Base-by-base conservation (phyloP, 2,888 invertebrate genomes). In the Elysia crispata region DNA sequence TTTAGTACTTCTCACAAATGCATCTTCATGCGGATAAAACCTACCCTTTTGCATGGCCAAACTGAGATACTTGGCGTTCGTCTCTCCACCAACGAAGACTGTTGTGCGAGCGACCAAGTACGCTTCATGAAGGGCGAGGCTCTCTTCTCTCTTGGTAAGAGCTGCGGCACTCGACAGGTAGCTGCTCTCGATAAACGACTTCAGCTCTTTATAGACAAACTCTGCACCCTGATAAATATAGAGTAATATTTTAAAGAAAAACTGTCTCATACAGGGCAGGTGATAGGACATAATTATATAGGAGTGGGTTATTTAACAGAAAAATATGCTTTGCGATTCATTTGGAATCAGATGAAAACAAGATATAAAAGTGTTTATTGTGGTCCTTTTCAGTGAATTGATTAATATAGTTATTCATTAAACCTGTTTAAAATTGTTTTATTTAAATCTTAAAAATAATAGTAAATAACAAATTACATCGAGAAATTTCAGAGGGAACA, bases 191-290 rank as follows among this genome's bases (percentile, higher is more conserved):
- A 89, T 66, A 74, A 87, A 83, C 60, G 85, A 79, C 87, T 87
- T 86, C 15, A 90, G 84, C 11, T 85, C 83, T 72, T 88, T 84
- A 83, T 87, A 90, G 84, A 90, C 87, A 69, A 87, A 81, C 73
- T 86, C 82, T 15, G 89, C 89, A 28, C 87, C 90, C 90, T 90
- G 83, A n/a, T n/a, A n/a, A n/a, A n/a, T n/a, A n/a, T n/a, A n/a
- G n/a, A n/a, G n/a, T n/a, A n/a, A n/a, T n/a, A n/a, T n/a, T n/a
- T n/a, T n/a, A n/a, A n/a, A n/a, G n/a, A n/a, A n/a, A n/a, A n/a
- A n/a, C n/a, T n/a, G n/a, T n/a, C n/a, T n/a, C n/a, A 41, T 66
- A 79, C 18, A 70, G 13, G 33, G 33, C 31, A 5, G 60, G n/a
- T 5, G 60, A 6, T 3, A 13, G n/a, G 60, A 60, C 8, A 6